phyloP scores from a whole-genome alignment of 2,113 vertebrate species.

The Aegotheles bennettii region DNA sequence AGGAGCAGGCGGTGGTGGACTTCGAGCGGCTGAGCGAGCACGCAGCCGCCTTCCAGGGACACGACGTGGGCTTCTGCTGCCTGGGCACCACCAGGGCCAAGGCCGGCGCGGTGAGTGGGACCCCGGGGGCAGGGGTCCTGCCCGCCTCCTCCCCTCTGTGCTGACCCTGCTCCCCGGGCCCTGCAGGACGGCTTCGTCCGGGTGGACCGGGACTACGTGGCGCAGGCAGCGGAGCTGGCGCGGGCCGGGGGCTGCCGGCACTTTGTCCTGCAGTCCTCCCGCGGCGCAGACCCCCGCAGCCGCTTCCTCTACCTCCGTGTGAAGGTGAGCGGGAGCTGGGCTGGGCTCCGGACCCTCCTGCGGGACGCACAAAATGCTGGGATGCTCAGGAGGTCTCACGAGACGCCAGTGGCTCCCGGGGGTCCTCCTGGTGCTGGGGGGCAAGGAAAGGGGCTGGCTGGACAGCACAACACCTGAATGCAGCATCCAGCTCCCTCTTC shows the following conservation, averaged over 20 bases:
- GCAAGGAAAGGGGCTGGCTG: neutral
- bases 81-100: slow-evolving; percentile 78
- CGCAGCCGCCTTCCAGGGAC: slow-evolving; percentile 81
- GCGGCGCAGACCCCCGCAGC: slow-evolving; percentile 82
- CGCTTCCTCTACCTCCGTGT: slow-evolving; percentile 85
- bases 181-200: slow-evolving; percentile 86
- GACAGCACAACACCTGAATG: neutral
- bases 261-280: slow-evolving; percentile 86
- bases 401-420: neutral
- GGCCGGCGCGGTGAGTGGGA: slow-evolving; percentile 80
- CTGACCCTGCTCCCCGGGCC: neutral
- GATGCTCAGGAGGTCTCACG: neutral
- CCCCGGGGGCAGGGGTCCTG: no score
- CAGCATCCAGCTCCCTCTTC: accelerated
- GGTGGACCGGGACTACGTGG: slow-evolving; percentile 91
- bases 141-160: accelerated
- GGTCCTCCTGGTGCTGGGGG: neutral
- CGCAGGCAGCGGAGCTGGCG: slow-evolving; percentile 86
- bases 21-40: slow-evolving; percentile 84
- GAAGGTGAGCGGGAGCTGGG: slow-evolving; percentile 76
- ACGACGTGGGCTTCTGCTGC: slow-evolving; percentile 57
- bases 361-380: neutral
- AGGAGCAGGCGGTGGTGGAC: slow-evolving; percentile 70
- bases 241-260: slow-evolving; percentile 87
- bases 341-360: neutral